Evolutionary conservation across 2,113 vertebrate species (phyloP), one percentile per base, ranked within the genome.

Genomic region (Austrofundulus limnaeus): DNA sequence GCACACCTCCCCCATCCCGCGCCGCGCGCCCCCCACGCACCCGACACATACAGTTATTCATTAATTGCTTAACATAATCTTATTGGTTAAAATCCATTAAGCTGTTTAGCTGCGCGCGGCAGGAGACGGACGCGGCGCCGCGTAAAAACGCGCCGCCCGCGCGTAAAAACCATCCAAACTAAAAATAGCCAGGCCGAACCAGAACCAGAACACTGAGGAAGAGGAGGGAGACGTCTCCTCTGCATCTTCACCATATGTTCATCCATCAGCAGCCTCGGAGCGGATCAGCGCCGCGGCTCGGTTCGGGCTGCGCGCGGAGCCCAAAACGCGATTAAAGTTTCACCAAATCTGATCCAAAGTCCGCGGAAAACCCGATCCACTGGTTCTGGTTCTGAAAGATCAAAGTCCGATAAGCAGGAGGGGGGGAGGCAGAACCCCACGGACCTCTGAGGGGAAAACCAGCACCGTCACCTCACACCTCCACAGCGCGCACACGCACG

Each of bases 1-100:
- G 9, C 38, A 3, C 37, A 13, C 1, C 2, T 0, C 73, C 45
- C 69, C 25, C 25, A 17, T 21, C 61, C 43, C 68, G 37, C 68
- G 19, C 52, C 61, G 23, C 37, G 14, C 58, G 14, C 49, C 24
- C 15, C 17, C 56, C n/a, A 47, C 51, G 19, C 34, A 2, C 6
- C 2, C 19, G 4, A 39, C 37, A 41, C 14, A 38, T 41, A 21
- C 54, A 13, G 72, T 59, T 72, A 85, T 81, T 77, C 76, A 87
- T 89, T 59, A 41, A 79, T 66, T 83, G 52, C 67, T 80, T 72
- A 38, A 60, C 75, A 77, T 83, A 86, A 89, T 83, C 85, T 72
- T 31, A 54, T 67, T 75, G 87, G 59, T 70, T 55, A 1, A 66
- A 74, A 81, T 5, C 83, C 85, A 65, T 83, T 86, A 85, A 87